Evolutionary conservation across 2,888 invertebrate genomes (phyloP).

Genomic region (Hartigia nigra): DNA sequence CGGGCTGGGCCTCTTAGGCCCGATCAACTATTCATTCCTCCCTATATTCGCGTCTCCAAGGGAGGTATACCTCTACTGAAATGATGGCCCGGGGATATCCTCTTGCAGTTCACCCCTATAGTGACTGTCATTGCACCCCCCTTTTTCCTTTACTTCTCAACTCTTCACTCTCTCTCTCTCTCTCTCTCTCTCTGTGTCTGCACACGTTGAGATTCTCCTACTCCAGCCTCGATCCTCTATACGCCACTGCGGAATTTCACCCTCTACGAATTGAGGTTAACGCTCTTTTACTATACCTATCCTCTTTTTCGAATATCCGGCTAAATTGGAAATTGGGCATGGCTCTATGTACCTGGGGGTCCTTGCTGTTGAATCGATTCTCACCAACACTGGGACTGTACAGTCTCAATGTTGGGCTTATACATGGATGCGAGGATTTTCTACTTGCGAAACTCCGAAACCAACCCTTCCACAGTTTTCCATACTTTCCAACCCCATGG

Average conservation of each 20-base stretch:
- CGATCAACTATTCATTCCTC: constrained; percentile 47
- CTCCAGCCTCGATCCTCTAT: not conserved
- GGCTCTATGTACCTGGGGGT: not conserved
- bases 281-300: not conserved
- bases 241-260: not conserved
- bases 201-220: not conserved
- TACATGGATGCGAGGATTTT: not conserved
- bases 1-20: constrained; percentile 44
- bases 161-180: not conserved
- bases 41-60: constrained; percentile 16
- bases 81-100: not conserved
- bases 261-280: not conserved
- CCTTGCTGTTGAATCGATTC: not conserved
- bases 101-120: not conserved
- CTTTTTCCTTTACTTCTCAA: not conserved
- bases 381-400: not conserved
- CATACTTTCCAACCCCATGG: not conserved
- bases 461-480: not conserved
- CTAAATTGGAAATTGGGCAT: not conserved
- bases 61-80: not conserved
- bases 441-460: not conserved
- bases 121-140: not conserved
- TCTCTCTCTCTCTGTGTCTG: not conserved
- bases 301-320: not conserved
- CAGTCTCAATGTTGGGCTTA: not conserved